Evolutionary conservation across 2,113 vertebrate species (phyloP).

Genomic region (Otolemur garnettii): DNA sequence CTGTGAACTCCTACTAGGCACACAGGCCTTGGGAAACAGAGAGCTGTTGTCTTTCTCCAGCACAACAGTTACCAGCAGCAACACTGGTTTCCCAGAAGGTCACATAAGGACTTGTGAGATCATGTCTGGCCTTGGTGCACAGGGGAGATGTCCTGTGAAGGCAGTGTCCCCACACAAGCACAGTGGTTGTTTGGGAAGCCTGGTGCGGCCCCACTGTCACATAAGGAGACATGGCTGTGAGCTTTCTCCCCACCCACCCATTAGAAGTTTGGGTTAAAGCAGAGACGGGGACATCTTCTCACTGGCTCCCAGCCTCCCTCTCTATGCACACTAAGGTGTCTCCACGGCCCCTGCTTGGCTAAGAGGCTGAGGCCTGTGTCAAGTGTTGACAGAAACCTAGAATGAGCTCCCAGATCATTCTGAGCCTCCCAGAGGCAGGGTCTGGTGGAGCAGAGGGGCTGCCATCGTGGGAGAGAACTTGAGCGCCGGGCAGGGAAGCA

Average conservation of each 20-base stretch:
- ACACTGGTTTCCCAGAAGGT: slow-evolving; percentile 35
- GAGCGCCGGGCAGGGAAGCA: neutral
- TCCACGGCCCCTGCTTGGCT: neutral
- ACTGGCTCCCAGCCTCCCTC: accelerated
- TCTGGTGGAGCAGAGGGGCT: neutral
- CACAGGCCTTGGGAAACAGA: neutral
- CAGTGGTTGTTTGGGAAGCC: neutral
- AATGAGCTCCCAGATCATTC: neutral
- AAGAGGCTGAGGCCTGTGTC: neutral
- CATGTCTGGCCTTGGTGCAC: neutral
- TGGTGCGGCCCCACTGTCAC: neutral
- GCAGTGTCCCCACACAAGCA: neutral
- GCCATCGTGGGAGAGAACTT: neutral
- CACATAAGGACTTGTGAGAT: slow-evolving; percentile 15
- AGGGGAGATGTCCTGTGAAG: neutral
- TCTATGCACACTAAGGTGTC: neutral
- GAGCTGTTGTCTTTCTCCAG: neutral
- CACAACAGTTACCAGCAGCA: neutral
- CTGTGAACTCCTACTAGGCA: neutral
- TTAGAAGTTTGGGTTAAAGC: neutral
- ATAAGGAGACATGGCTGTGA: neutral
- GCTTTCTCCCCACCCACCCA: neutral
- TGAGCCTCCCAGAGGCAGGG: neutral
- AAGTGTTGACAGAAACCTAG: neutral
- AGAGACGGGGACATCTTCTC: neutral